Conservation (phyloP, 2,797 vertebrate genomes). For the Lutjanus argentimaculatus region DNA sequence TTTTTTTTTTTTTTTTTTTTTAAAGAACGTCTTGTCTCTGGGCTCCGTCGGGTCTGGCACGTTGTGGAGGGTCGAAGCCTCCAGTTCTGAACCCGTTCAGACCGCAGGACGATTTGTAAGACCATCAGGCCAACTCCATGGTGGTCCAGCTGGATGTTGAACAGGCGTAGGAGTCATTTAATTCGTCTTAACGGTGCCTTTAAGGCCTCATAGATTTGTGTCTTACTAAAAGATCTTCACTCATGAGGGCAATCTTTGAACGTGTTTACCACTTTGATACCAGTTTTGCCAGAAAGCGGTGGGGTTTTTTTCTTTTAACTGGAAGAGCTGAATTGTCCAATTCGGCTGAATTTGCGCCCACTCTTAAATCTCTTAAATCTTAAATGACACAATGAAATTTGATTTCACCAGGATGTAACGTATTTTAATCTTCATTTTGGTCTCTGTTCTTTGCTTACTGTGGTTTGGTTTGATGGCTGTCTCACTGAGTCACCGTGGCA, state of each 20-base stretch:
- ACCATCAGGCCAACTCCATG: conserved; percentile 53
- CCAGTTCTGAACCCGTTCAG: conserved; percentile 27
- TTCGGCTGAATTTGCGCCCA: neutral
- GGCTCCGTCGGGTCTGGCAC: conserved; percentile 69
- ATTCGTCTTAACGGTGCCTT: conserved; percentile 29
- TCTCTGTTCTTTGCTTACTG: neutral
- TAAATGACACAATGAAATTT: too few relatives aligned
- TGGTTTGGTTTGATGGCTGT: neutral
- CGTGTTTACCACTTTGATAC: neutral
- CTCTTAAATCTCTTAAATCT: too few relatives aligned
- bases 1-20: neutral
- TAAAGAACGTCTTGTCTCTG: neutral
- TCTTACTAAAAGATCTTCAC: neutral
- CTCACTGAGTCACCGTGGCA: neutral
- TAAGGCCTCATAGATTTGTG: neutral
- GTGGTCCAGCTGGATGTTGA: conserved; percentile 65
- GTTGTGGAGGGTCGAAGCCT: conserved; percentile 40
- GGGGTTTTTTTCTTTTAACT: neutral
- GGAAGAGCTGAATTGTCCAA: neutral
- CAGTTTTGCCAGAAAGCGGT: neutral
- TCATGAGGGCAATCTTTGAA: neutral
- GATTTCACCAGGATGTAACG: neutral
- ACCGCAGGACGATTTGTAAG: conserved; percentile 44
- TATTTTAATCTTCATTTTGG: neutral
- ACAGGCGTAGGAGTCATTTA: conserved; percentile 23